These are phyloP conservation scores for Chlorodrepanis virens DNA, from an alignment of 2,113 vertebrate species.

Conservation along the genomic window DNA sequence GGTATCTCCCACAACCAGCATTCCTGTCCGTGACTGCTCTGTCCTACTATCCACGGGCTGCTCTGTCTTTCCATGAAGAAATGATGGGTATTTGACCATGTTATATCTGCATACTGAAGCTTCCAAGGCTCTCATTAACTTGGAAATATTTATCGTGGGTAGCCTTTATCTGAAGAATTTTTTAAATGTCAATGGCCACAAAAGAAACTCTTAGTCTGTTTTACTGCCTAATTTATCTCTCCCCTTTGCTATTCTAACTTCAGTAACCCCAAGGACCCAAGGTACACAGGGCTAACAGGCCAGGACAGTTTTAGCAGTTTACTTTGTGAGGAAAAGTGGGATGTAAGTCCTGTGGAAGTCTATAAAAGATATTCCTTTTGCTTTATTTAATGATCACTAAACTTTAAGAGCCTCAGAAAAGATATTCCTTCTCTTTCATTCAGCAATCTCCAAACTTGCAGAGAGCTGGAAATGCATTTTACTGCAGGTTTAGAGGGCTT, in stretches of 20 bases:
- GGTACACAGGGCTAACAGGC: slow-evolving; percentile 7
- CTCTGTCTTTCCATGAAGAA: not conserved
- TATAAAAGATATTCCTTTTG: not conserved
- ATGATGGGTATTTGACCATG: not conserved
- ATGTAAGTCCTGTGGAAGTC: slow-evolving; percentile 1
- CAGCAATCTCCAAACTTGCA: not conserved
- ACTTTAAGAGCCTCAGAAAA: not conserved
- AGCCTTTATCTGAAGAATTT: slow-evolving; percentile 53
- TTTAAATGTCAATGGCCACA: slow-evolving; percentile 58
- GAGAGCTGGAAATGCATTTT: not conserved
- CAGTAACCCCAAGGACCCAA: slow-evolving; percentile 17
- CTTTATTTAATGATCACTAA: not conserved
- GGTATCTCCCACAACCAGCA: not conserved
- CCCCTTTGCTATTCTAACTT: not conserved
- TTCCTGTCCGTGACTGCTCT: not conserved
- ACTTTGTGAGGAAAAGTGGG: slow-evolving; percentile 15
- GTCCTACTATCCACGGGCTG: not conserved
- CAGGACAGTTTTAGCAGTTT: slow-evolving; percentile 9
- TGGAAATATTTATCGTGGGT: slow-evolving; percentile 58
- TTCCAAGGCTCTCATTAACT: slow-evolving; percentile 50
- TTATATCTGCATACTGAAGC: not conserved
- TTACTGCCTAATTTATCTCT: slow-evolving; percentile 55
- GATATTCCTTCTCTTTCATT: not conserved
- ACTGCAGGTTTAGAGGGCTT: not conserved
- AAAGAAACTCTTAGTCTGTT: slow-evolving; percentile 45